Evolutionary conservation across 2,113 vertebrate genomes (phyloP).

Genomic region (Telmatochromis sp.): DNA sequence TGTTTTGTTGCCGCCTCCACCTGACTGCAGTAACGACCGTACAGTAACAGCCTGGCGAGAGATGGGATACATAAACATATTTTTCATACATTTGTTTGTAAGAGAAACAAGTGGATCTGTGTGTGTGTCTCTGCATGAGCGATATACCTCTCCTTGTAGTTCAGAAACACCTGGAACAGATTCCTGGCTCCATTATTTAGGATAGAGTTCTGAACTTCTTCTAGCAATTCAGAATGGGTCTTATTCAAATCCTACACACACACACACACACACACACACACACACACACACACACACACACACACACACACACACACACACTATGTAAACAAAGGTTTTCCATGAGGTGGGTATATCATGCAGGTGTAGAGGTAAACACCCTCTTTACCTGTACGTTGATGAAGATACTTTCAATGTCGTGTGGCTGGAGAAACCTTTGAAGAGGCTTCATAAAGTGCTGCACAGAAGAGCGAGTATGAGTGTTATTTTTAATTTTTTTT

Average conservation of each 20-base stretch:
- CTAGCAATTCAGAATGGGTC: conserved; percentile 73
- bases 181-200: conserved; percentile 37
- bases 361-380: neutral
- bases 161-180: conserved; percentile 82
- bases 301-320: neutral
- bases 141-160: conserved; percentile 81
- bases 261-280: too few species aligned
- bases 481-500: neutral
- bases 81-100: neutral
- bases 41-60: conserved; percentile 76
- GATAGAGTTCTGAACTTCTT: conserved; percentile 74
- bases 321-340: neutral
- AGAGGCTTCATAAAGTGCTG: conserved; percentile 89
- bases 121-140: neutral
- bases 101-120: neutral
- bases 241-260: conserved; percentile 73
- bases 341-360: neutral
- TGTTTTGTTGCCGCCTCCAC: conserved; percentile 82
- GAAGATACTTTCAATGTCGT: conserved; percentile 85
- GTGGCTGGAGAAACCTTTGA: conserved; percentile 72
- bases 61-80: neutral
- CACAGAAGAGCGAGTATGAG: neutral
- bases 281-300: neutral
- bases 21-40: conserved; percentile 87
- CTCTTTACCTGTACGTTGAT: conserved; percentile 79